Percentiles rank a stretch among this genome's conserved stretches.
These are phyloP conservation scores for Kryphioiulus occultus DNA, from an alignment of 2,888 invertebrate genomes.

Conservation along the genomic window DNA sequence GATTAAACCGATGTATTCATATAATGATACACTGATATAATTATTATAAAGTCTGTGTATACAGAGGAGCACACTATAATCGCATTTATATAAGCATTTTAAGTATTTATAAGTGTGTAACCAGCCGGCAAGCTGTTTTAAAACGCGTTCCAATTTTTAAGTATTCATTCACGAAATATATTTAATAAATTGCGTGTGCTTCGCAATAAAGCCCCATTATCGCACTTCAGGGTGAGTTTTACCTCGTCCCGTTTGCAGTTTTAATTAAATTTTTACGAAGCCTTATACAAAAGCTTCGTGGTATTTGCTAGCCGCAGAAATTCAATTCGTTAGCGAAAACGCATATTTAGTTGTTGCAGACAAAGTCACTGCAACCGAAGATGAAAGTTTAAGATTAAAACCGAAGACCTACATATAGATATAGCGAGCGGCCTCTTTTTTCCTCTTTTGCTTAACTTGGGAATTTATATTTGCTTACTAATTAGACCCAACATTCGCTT, in stretches of 20 bases:
- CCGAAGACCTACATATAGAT: background rate
- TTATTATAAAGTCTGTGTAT: no score
- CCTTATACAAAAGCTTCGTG: background rate
- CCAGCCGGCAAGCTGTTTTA: no score
- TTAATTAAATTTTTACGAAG: background rate
- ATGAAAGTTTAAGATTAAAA: background rate
- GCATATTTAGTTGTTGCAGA: background rate
- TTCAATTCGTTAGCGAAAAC: background rate
- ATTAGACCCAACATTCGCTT: conserved; percentile 28
- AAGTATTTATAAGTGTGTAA: no score
- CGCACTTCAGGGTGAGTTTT: no score
- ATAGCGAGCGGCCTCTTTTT: background rate
- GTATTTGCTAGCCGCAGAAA: background rate
- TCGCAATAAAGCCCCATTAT: no score
- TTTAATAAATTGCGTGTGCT: no score
- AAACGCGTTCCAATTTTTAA: no score
- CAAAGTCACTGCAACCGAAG: background rate
- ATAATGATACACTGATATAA: no score
- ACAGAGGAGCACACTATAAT: no score
- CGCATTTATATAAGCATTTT: no score
- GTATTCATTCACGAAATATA: no score
- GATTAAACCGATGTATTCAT: no score
- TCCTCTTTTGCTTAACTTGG: background rate
- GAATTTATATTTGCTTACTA: conserved; percentile 9
- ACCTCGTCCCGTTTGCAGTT: background rate